Evolutionary conservation across 2,797 vertebrate genomes (phyloP).

Genomic region (Lagorchestes hirsutus): DNA sequence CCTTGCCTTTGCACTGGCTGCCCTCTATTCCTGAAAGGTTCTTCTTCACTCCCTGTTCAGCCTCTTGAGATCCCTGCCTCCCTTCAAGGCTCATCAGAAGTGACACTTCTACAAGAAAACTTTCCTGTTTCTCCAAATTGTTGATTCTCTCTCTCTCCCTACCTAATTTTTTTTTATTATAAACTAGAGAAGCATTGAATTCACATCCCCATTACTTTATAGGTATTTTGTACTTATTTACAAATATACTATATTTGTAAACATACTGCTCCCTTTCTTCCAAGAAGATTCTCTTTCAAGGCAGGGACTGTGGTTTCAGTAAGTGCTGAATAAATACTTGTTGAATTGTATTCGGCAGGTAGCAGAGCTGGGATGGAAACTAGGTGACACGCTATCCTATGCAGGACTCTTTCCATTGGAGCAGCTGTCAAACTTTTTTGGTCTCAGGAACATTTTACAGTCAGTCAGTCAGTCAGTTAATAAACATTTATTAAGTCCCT

Average conservation of each 20-base stretch:
- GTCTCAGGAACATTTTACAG: neutral
- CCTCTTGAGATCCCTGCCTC: neutral
- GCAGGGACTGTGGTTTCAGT: neutral
- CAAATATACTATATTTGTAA: no score
- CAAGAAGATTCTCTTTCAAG: neutral
- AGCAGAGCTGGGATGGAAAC: neutral
- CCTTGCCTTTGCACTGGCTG: neutral
- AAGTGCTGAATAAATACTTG: neutral
- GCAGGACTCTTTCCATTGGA: neutral
- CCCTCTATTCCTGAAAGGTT: neutral
- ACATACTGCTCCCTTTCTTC: neutral
- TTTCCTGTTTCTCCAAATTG: neutral
- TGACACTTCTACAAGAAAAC: neutral
- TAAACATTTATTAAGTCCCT: neutral
- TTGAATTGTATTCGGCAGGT: neutral
- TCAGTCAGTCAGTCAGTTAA: neutral
- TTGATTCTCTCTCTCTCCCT: neutral
- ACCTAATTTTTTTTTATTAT: neutral
- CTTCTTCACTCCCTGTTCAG: neutral
- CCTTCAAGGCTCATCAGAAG: neutral
- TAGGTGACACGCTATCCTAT: neutral
- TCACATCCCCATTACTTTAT: neutral
- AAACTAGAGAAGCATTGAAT: neutral
- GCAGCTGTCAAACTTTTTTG: neutral
- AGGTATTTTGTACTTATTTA: neutral